Evolutionary conservation across 2,888 invertebrate genomes (phyloP).

Genomic region (Stenodera caucasica): DNA sequence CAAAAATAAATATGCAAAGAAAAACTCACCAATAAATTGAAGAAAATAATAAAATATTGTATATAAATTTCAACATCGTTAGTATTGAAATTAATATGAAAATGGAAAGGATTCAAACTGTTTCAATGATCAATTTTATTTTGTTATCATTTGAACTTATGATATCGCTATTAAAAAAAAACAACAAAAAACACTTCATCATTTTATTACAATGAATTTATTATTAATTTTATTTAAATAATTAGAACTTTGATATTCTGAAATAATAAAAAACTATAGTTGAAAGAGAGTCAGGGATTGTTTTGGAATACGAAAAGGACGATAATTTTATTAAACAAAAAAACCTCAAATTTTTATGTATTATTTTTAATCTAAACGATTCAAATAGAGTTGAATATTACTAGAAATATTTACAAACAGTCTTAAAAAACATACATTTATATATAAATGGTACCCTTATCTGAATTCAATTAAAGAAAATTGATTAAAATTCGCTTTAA

Average conservation of each 20-base stretch:
- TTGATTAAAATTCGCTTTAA: no score
- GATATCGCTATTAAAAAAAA: background rate
- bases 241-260: no score
- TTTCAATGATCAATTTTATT: background rate
- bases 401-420: slow-evolving; percentile 22
- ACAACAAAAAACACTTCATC: no score
- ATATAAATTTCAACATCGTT: background rate
- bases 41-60: background rate
- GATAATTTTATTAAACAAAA: no score
- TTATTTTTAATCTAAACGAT: background rate
- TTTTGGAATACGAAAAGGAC: no score
- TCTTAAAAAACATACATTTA: slow-evolving; percentile 20
- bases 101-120: background rate
- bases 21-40: background rate
- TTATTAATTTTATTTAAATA: no score
- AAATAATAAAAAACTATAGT: no score
- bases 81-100: background rate
- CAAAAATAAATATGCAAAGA: background rate
- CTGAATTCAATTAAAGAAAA: background rate
- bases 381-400: background rate
- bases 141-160: slow-evolving; percentile 11
- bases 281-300: background rate
- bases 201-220: no score
- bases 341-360: no score
- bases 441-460: slow-evolving; percentile 21